Percentiles rank a stretch among this genome's conserved stretches.
Evolutionary conservation across 2,797 vertebrate species (phyloP).

Genomic region (Pelobates cultripes): DNA sequence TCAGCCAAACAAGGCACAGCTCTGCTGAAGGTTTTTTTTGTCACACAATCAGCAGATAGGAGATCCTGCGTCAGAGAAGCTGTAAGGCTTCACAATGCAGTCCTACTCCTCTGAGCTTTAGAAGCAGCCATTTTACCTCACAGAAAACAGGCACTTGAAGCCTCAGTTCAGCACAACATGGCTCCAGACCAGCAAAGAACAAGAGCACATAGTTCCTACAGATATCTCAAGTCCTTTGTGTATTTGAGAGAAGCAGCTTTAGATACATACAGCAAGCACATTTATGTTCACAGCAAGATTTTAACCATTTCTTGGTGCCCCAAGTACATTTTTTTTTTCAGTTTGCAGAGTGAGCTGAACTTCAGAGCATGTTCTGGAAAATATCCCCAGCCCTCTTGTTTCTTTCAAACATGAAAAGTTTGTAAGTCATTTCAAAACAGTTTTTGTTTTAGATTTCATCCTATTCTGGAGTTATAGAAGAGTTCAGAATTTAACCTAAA

Average conservation of each 20-base stretch:
- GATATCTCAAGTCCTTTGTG: neutral
- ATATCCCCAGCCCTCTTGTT: neutral
- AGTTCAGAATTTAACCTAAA: constrained; percentile 1
- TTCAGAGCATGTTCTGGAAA: neutral
- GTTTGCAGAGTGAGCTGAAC: neutral
- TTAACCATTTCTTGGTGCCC: constrained; percentile 51
- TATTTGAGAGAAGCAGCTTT: neutral
- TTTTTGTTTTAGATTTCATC: neutral
- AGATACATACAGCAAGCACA: neutral
- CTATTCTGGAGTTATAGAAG: neutral
- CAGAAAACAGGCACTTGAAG: constrained; percentile 69
- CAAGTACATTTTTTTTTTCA: neutral
- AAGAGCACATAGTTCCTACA: neutral
- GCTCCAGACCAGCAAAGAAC: constrained; percentile 86
- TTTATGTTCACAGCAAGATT: constrained; percentile 44
- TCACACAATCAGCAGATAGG: constrained; percentile 70
- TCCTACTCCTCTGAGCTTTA: constrained; percentile 91
- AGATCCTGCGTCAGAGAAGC: constrained; percentile 84
- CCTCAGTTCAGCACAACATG: constrained; percentile 89
- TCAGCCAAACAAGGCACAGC: constrained; percentile 82
- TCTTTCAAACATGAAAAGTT: neutral
- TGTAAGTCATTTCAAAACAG: neutral
- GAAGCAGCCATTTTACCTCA: constrained; percentile 98
- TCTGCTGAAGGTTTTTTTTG: constrained; percentile 74
- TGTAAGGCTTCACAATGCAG: constrained; percentile 87